These are phyloP conservation scores for Tapera naevia DNA, from an alignment of 2,797 vertebrate species.

Conservation along the genomic window DNA sequence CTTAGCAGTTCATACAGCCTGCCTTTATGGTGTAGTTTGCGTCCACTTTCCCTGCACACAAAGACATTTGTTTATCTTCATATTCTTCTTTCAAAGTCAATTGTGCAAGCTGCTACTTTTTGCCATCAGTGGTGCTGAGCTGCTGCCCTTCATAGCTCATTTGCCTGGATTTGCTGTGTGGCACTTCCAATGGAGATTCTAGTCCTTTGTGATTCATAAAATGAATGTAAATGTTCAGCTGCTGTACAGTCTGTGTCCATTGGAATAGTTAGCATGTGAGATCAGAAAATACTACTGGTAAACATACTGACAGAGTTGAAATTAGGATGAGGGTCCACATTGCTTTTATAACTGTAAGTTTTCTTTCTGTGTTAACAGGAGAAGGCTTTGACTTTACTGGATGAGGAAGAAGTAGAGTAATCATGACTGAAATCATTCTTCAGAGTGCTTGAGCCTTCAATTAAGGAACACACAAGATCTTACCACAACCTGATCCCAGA, in stretches of 20 bases:
- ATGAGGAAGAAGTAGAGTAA: conserved; percentile 75
- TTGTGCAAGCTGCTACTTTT: neutral
- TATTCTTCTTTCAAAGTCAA: neutral
- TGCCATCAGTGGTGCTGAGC: neutral
- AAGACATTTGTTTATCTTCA: neutral
- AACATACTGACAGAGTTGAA: neutral
- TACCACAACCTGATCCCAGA: neutral
- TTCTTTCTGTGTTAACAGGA: conserved; percentile 70
- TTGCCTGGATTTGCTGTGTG: neutral
- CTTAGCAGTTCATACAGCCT: neutral
- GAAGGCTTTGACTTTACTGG: conserved; percentile 66
- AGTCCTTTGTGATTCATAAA: neutral
- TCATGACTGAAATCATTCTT: neutral
- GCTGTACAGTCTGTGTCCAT: neutral
- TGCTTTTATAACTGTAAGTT: neutral
- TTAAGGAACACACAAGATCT: neutral
- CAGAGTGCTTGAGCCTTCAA: neutral
- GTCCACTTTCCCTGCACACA: neutral
- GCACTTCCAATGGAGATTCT: neutral
- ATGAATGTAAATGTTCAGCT: neutral
- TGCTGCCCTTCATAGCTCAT: neutral
- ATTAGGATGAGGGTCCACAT: neutral
- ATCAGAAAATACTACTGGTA: neutral
- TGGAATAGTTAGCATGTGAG: neutral
- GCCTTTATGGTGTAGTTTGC: neutral